These are phyloP conservation scores for Perdita meconis DNA, from an alignment of 2,888 invertebrate genomes.

Conservation along the genomic window DNA sequence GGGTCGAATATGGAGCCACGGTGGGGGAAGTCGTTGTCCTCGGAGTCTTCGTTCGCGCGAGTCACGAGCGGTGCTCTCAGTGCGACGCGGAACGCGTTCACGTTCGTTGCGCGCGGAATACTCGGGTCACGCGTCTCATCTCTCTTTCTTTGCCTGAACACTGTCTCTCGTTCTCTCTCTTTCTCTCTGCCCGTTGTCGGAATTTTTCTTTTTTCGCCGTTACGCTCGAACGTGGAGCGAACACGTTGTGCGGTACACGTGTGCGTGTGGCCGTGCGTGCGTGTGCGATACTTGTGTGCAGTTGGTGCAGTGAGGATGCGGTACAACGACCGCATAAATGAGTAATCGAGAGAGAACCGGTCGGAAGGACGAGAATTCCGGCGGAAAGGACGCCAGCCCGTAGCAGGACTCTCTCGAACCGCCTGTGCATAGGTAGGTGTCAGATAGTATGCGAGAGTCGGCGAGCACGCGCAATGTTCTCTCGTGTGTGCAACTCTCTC, in stretches of 20 bases:
- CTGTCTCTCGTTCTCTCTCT: constrained; percentile 10
- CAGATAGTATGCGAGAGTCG: constrained; percentile 47
- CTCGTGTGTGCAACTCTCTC: constrained; percentile 28
- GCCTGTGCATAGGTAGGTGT: constrained; percentile 62
- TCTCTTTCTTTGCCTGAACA: too few relatives aligned
- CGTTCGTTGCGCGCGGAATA: constrained; percentile 48
- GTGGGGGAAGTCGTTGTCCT: constrained; percentile 80
- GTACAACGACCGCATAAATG: constrained; percentile 57
- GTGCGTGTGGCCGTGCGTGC: too few relatives aligned
- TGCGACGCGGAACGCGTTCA: constrained; percentile 77
- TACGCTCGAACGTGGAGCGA: constrained; percentile 9
- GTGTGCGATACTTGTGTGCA: constrained; percentile 35
- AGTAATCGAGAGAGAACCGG: constrained; percentile 57
- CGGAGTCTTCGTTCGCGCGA: constrained; percentile 76
- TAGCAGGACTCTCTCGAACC: constrained; percentile 53
- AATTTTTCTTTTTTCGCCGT: constrained; percentile 22
- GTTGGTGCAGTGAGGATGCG: constrained; percentile 48
- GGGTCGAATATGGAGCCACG: constrained; percentile 65
- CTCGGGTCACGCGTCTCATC: background rate
- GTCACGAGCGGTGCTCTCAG: constrained; percentile 71
- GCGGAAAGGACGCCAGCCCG: constrained; percentile 59
- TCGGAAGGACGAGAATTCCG: constrained; percentile 56
- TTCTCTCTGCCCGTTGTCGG: background rate
- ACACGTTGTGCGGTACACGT: constrained; percentile 48
- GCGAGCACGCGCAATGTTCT: constrained; percentile 63